Percentiles rank a stretch among this genome's conserved stretches.
Evolutionary conservation across 2,113 vertebrate genomes (phyloP).

Genomic region (Myocastor coypus): DNA sequence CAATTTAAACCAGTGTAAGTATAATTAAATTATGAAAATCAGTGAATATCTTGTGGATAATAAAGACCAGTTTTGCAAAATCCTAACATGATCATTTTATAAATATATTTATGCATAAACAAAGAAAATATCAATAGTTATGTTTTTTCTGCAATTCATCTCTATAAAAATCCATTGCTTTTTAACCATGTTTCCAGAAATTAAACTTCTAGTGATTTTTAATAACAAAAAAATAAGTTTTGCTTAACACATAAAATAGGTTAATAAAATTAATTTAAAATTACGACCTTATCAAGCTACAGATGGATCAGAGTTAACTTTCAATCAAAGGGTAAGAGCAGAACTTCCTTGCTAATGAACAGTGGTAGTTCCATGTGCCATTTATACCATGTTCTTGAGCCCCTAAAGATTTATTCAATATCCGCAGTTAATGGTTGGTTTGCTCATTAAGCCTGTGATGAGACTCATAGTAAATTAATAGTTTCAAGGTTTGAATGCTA

Average conservation of each 20-base stretch:
- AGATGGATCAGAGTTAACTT: background rate
- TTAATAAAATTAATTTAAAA: conserved; percentile 29
- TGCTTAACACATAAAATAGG: background rate
- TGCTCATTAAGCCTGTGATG: conserved; percentile 50
- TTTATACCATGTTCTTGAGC: conserved; percentile 7
- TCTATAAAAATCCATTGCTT: background rate
- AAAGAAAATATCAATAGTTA: background rate
- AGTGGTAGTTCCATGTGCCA: background rate
- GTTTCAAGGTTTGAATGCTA: conserved; percentile 55
- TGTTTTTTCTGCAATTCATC: background rate
- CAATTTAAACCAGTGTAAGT: background rate
- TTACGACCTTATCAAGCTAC: background rate
- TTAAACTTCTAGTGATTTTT: background rate
- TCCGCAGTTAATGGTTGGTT: conserved; percentile 61
- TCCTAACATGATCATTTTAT: background rate
- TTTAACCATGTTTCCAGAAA: background rate
- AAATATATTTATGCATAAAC: background rate
- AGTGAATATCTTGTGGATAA: background rate
- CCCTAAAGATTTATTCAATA: conserved; percentile 29
- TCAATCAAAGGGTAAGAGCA: background rate
- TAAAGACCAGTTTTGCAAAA: conserved; percentile 55
- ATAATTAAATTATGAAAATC: conserved; percentile 59
- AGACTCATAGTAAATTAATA: conserved; percentile 48
- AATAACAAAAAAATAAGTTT: background rate
- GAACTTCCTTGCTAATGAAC: conserved; percentile 62